phyloP scores from a whole-genome alignment of 64 coral and sea anemone species.

The Astreopora myriophthalma region DNA sequence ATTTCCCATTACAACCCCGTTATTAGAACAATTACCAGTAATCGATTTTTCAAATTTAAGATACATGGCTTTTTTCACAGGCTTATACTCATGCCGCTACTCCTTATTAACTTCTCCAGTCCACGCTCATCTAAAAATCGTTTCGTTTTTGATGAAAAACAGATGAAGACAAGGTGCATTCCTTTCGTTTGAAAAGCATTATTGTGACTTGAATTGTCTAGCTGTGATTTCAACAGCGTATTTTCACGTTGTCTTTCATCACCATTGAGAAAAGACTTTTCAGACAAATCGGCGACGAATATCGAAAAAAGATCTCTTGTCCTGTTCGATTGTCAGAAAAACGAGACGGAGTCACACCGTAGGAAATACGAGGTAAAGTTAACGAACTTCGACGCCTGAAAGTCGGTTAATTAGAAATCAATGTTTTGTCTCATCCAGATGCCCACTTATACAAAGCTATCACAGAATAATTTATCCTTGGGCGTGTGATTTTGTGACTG shows the following conservation, averaged over 20 bases:
- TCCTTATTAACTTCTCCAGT: not conserved
- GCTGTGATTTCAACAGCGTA: constrained; percentile 10
- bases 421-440: not conserved
- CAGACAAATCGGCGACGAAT: not conserved
- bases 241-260: not conserved
- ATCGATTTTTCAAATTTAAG: not conserved
- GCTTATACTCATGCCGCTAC: not conserved
- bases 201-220: not conserved
- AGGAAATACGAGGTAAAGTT: not conserved
- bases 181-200: not conserved
- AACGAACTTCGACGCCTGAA: not conserved
- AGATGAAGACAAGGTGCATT: not conserved
- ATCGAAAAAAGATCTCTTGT: not conserved
- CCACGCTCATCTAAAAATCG: not conserved
- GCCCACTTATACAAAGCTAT: too few relatives aligned
- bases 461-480: too few relatives aligned
- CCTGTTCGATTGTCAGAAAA: not conserved
- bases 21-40: constrained; percentile 18
- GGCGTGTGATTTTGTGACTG: too few relatives aligned
- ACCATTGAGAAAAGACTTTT: not conserved
- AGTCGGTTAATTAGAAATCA: not conserved
- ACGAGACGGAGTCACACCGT: not conserved
- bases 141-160: not conserved
- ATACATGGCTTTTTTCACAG: not conserved
- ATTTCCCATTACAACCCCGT: constrained; percentile 18